These are phyloP conservation scores for Homarus americanus DNA, from an alignment of 1,140 invertebrate genomes.

Conservation along the genomic window DNA sequence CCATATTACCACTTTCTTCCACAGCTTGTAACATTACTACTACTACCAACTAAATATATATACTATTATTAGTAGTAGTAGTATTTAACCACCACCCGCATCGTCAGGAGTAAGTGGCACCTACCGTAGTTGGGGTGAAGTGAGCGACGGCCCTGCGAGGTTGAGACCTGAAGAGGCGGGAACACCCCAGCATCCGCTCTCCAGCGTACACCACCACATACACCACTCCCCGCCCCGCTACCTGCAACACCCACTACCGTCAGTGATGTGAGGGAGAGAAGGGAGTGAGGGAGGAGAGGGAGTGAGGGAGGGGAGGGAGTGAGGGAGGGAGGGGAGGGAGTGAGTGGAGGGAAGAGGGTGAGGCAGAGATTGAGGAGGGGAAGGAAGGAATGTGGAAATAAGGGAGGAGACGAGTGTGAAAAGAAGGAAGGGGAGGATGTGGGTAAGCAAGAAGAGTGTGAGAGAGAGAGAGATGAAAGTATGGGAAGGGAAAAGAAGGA, in stretches of 20 bases:
- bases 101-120: too few species aligned
- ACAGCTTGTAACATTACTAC: not conserved
- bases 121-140: not conserved
- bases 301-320: too few species aligned
- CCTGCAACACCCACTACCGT: too few species aligned
- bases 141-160: conserved; percentile 27
- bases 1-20: too few species aligned
- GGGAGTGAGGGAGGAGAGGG: too few species aligned
- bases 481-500: too few species aligned
- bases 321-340: not conserved
- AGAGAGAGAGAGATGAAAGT: too few species aligned
- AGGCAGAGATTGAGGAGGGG: not conserved
- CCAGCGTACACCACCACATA: conserved; percentile 43
- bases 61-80: too few species aligned
- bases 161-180: not conserved
- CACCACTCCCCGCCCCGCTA: not conserved
- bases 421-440: not conserved
- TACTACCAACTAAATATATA: not conserved
- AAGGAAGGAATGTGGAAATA: not conserved
- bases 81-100: too few species aligned
- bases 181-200: conserved; percentile 22
- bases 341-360: not conserved
- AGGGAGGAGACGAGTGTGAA: too few species aligned
- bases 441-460: too few species aligned
- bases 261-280: too few species aligned